These are phyloP conservation scores for Nowickia ferox DNA, from an alignment of 2,888 invertebrate species.

Conservation along the genomic window DNA sequence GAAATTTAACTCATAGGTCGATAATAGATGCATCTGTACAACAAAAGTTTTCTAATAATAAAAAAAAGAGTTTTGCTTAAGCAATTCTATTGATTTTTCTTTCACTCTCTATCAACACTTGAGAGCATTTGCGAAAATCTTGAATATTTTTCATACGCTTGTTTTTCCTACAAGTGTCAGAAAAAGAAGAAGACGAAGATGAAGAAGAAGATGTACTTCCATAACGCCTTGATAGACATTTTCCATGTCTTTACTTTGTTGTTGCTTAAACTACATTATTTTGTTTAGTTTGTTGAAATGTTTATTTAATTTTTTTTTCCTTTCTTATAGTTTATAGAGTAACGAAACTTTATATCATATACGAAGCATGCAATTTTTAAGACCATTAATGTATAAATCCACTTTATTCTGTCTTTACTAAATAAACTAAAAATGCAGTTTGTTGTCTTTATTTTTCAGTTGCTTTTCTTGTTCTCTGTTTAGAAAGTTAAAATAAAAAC, in stretches of 20 bases:
- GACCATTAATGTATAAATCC: constrained; percentile 56
- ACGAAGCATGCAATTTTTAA: constrained; percentile 25
- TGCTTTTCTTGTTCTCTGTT: neutral
- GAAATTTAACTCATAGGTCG: no score
- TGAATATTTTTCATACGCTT: constrained; percentile 21
- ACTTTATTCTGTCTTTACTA: constrained; percentile 44
- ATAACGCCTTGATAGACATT: constrained; percentile 23
- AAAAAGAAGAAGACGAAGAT: neutral
- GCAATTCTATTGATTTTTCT: constrained; percentile 15
- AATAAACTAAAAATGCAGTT: constrained; percentile 36
- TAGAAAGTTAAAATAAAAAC: constrained; percentile 25
- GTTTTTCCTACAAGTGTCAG: neutral
- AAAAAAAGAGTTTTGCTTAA: neutral
- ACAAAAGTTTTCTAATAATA: neutral
- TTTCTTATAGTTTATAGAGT: constrained; percentile 8
- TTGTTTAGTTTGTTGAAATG: constrained; percentile 40
- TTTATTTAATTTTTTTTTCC: constrained; percentile 31
- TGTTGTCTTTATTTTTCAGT: constrained; percentile 7
- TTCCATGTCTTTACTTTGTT: constrained; percentile 6
- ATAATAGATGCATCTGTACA: neutral
- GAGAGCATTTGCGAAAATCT: constrained; percentile 8
- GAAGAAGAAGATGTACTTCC: neutral
- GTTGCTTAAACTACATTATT: constrained; percentile 22
- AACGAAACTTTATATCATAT: constrained; percentile 20
- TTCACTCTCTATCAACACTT: neutral